Conservation (phyloP, 2,888 invertebrate species). For the Gnatocerus cornutus region DNA sequence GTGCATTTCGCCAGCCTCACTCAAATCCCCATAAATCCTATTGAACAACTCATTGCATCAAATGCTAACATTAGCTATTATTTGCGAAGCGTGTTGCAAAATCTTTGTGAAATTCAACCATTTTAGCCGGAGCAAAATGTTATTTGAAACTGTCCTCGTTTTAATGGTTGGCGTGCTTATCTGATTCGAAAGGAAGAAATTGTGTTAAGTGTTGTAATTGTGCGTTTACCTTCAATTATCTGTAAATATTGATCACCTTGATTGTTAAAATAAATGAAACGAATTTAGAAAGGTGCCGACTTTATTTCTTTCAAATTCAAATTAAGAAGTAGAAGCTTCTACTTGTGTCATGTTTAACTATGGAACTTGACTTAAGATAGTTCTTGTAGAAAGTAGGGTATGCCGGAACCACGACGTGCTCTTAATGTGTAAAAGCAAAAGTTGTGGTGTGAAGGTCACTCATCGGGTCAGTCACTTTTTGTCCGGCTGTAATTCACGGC, state of each 20-base stretch:
- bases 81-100: conserved; percentile 21
- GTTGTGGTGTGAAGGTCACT: conserved; percentile 43
- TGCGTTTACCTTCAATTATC: conserved; percentile 33
- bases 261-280: conserved; percentile 1
- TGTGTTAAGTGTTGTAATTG: conserved; percentile 36
- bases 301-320: conserved; percentile 8
- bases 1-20: conserved; percentile 22
- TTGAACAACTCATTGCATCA: conserved; percentile 31
- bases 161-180: conserved; percentile 38
- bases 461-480: conserved; percentile 40
- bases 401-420: conserved; percentile 42
- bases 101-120: conserved; percentile 21
- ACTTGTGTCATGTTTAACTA: conserved; percentile 9
- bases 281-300: conserved; percentile 21
- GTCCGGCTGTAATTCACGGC: conserved; percentile 20
- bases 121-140: conserved; percentile 21
- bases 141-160: conserved; percentile 29
- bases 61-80: conserved; percentile 15
- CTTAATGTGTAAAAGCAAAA: conserved; percentile 45
- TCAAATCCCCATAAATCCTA: not conserved
- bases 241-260: conserved; percentile 34
- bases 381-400: conserved; percentile 40
- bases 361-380: conserved; percentile 21
- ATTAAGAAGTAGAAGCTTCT: conserved; percentile 4
- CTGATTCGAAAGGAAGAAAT: conserved; percentile 38